Conservation (phyloP, 1,140 invertebrate genomes). For the Pseudoatta argentina region DNA sequence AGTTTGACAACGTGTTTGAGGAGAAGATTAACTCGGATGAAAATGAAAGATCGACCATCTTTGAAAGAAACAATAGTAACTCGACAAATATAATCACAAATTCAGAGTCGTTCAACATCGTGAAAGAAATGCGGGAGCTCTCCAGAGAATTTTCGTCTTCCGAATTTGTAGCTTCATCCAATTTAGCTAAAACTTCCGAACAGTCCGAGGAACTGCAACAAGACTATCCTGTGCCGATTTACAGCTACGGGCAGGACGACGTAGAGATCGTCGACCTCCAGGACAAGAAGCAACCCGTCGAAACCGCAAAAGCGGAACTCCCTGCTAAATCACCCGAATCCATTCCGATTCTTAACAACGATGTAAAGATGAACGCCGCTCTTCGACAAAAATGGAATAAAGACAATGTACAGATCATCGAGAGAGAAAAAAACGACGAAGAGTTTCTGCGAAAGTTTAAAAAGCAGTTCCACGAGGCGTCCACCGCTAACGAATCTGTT, state of each 20-base stretch:
- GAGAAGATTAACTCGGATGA: not conserved
- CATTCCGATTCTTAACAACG: conserved; percentile 21
- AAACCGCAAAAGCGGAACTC: conserved; percentile 33
- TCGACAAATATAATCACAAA: not conserved
- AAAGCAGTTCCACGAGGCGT: conserved; percentile 72
- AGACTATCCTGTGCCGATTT: conserved; percentile 76
- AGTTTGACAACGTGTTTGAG: not conserved
- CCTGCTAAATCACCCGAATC: not conserved
- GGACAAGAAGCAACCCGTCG: conserved; percentile 54
- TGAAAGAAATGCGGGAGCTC: conserved; percentile 72
- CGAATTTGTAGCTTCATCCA: conserved; percentile 48
- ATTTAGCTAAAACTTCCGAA: conserved; percentile 36
- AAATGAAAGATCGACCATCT: not conserved
- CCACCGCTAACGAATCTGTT: conserved; percentile 9
- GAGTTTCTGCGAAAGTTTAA: conserved; percentile 81
- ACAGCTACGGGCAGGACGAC: conserved; percentile 81
- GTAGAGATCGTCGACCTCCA: conserved; percentile 86
- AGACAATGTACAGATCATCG: conserved; percentile 77
- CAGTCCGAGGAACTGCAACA: conserved; percentile 77
- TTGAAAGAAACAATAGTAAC: not conserved
- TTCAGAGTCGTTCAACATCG: conserved; percentile 47
- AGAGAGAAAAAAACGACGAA: conserved; percentile 77
- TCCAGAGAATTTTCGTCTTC: conserved; percentile 62
- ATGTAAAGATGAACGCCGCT: conserved; percentile 41
- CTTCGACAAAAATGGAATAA: conserved; percentile 29